Base-by-base conservation (phyloP, 2,113 vertebrate species). In the Thermophis baileyi region DNA sequence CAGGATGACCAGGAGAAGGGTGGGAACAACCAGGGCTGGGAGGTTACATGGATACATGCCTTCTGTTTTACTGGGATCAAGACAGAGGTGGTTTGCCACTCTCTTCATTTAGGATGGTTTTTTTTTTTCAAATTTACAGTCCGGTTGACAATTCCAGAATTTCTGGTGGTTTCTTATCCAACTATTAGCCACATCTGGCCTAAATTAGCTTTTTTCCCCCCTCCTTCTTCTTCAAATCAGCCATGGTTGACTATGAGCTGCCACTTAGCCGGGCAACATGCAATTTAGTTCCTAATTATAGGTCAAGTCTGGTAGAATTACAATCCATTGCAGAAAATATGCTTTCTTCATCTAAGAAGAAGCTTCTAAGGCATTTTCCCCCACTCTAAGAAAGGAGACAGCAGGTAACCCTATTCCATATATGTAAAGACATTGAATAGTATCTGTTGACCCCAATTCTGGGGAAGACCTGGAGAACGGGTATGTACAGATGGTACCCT, bases 11-110 rank as follows among this genome's bases (percentile, higher is more conserved):
- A 22, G 74, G 20, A 35, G 14, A 18, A 81, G 74, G 18, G 9
- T 81, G 35, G 35, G 3, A 22, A 44, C 0, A 0, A 40, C 35
- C 18, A 22, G 6, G 1, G 1, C 35, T 35, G 16, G 30, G 14
- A 81, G 35, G 6, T 74, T 16, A 35, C n/a, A 69, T 69, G 60
- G 60, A 69, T 14, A 69, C 60, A 74, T 18, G n/a, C 30, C 2
- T 35, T 14, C 4, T 0, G 3, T 81, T 44, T 44, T 22, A 20
- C 35, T 44, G 18, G 18, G 35, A 44, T 20, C 7, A 44, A 44
- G 35, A 1, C 3, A 81, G 7, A 22, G 3, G 35, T 44, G 69
- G 16, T 81, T 40, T 40, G n/a, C 35, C n/a, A 20, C 2, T 81
- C n/a, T 40, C 16, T 40, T 22, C 18, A 9, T 81, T 44, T 44